Base-by-base conservation (phyloP, 2,113 vertebrate species). In the Carlito syrichta region DNA sequence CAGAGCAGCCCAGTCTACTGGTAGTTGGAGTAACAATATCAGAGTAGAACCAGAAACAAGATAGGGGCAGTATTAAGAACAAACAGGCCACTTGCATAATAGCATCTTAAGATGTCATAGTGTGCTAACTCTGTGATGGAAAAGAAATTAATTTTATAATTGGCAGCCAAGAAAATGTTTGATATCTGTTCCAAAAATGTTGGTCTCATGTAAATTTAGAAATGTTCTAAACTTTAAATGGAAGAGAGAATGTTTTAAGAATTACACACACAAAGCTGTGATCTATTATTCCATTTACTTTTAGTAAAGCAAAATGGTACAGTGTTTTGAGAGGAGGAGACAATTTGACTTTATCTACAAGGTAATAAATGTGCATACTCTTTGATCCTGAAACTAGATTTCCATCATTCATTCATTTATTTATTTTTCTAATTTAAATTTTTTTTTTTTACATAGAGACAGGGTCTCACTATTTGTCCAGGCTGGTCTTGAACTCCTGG, bases 161-260 rank as follows among this genome's bases (percentile, higher is more conserved):
- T 8, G 23, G 25, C 56, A 73, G 13, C 84, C 79, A 35, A 77
- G 43, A 69, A 89, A 79, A 43, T 83, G 12, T 77, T 89, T 0
- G 2, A 0, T 66, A 22, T 66, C 62, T 38, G 4, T 81, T 86
- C 82, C 94, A 22, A 50, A 94, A 69, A 60, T 22, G 7, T 91
- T 60, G n/a, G 14, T 79, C 19, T 89, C 40, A n/a, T 43, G 14
- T 90, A 93, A 66, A 35, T 90, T 86, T 89, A 73, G 27, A 73
- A 84, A 88, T 32, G 32, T 20, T 79, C 25, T 92, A 56, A 77
- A 52, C 66, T 94, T 77, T 78, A 90, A 84, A 52, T n/a, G 6
- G 35, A 89, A 88, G 45, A 92, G 35, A 78, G 84, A 89, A 68
- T 89, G 54, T 71, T 30, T 86, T 20, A 85, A 86, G 43, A 96